Evolutionary conservation across 2,113 vertebrate species (phyloP).

Genomic region (Sinocyclocheilus grahami): DNA sequence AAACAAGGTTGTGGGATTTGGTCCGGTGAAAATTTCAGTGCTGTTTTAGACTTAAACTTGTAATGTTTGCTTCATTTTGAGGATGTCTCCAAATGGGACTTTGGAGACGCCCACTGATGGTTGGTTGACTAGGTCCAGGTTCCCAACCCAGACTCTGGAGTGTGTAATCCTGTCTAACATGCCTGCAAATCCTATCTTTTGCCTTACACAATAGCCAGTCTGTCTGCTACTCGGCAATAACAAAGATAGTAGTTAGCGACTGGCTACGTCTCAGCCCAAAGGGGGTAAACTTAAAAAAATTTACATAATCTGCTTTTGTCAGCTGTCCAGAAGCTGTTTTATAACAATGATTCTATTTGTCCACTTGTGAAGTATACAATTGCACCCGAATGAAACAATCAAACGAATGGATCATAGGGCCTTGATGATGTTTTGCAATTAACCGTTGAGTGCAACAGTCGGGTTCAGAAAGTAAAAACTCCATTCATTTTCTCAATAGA

Average conservation of each 20-base stretch:
- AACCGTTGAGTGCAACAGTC: background rate
- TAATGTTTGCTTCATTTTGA: background rate
- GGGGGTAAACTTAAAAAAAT: slow-evolving; percentile 51
- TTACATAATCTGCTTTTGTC: slow-evolving; percentile 37
- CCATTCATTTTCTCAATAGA: background rate
- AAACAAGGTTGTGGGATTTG: background rate
- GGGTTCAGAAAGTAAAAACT: background rate
- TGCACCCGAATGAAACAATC: background rate
- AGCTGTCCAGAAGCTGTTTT: slow-evolving; percentile 32
- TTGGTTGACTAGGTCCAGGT: slow-evolving; percentile 72
- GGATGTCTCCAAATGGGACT: background rate
- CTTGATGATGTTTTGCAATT: background rate
- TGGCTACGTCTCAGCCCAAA: slow-evolving; percentile 36
- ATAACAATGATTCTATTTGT: slow-evolving; percentile 38
- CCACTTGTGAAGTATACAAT: slow-evolving; percentile 15
- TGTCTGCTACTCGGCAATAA: slow-evolving; percentile 63
- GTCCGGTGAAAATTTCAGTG: background rate
- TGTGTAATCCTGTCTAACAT: slow-evolving; percentile 80
- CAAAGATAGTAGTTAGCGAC: slow-evolving; percentile 41
- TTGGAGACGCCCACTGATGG: slow-evolving; percentile 39
- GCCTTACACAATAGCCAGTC: slow-evolving; percentile 75
- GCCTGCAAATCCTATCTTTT: slow-evolving; percentile 81
- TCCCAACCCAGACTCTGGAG: slow-evolving; percentile 70
- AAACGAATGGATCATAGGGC: background rate
- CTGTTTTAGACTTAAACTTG: background rate